Evolutionary conservation across 2,888 invertebrate genomes (phyloP).

Genomic region (Eupithecia abbreviata): DNA sequence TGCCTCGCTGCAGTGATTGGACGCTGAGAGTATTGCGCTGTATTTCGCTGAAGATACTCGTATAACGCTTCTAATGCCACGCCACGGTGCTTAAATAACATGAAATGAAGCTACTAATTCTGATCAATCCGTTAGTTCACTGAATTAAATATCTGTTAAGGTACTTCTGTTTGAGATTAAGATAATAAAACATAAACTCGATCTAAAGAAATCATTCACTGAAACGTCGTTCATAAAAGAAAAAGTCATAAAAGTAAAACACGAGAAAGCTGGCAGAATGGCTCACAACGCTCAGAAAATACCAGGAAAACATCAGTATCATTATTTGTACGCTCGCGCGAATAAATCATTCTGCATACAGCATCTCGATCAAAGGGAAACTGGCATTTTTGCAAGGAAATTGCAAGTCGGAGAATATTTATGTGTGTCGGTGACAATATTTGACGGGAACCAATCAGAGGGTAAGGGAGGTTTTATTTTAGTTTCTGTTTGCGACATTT

Average conservation of each 20-base stretch:
- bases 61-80: constrained; percentile 3
- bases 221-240: not conserved
- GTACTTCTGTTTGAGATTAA: not conserved
- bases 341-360: constrained; percentile 25
- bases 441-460: constrained; percentile 8
- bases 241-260: not conserved
- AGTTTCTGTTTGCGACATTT: not conserved
- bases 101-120: not conserved
- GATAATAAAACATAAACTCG: not conserved
- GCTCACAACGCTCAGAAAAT: constrained; percentile 5
- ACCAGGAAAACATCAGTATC: constrained; percentile 19
- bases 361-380: constrained; percentile 18
- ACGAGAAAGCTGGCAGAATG: not conserved
- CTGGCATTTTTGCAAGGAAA: constrained; percentile 14
- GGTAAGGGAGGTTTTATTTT: not conserved
- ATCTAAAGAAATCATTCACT: not conserved
- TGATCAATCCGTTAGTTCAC: not conserved
- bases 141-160: not conserved
- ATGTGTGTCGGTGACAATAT: constrained; percentile 5
- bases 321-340: constrained; percentile 19
- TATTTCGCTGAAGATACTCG: constrained; percentile 11
- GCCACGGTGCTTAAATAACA: not conserved
- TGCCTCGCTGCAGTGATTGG: constrained; percentile 44
- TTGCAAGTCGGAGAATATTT: constrained; percentile 14
- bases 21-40: constrained; percentile 30